A percentile compares a stretch with the other conserved stretches of the same genome.
These are phyloP conservation scores for Leptopilina syphax DNA, from an alignment of 2,888 invertebrate species.

Conservation along the genomic window DNA sequence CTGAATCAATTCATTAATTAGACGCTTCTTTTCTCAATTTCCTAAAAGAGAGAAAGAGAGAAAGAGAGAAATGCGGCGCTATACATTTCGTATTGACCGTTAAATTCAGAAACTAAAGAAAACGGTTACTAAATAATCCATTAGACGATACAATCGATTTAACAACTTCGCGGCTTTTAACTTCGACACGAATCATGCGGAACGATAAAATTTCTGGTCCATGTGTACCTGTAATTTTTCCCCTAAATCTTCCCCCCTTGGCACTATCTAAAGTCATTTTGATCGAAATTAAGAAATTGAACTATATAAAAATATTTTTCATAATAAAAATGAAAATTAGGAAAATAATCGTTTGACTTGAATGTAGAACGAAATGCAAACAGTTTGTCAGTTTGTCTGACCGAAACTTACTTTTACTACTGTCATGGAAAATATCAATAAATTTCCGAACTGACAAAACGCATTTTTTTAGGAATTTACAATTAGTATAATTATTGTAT, in stretches of 20 bases:
- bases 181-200: constrained; percentile 64
- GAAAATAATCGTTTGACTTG: too few relatives aligned
- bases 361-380: too few relatives aligned
- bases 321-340: background rate
- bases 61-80: background rate
- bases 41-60: background rate
- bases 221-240: background rate
- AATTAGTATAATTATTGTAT: too few relatives aligned
- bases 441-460: too few relatives aligned
- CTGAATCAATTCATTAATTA: constrained; percentile 35
- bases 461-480: too few relatives aligned
- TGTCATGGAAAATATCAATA: too few relatives aligned
- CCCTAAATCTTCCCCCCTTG: too few relatives aligned
- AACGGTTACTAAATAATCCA: constrained; percentile 65
- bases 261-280: background rate
- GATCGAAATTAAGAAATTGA: background rate
- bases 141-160: constrained; percentile 57
- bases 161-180: constrained; percentile 67
- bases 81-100: constrained; percentile 47
- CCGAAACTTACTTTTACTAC: too few relatives aligned
- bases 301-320: background rate
- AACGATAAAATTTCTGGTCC: constrained; percentile 67
- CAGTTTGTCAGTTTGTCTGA: too few relatives aligned
- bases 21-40: constrained; percentile 31
- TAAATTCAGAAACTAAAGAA: constrained; percentile 61